Percentiles rank a stretch among this genome's conserved stretches.
Evolutionary conservation across 2,797 vertebrate genomes (phyloP).

Genomic region (Momotus momota): DNA sequence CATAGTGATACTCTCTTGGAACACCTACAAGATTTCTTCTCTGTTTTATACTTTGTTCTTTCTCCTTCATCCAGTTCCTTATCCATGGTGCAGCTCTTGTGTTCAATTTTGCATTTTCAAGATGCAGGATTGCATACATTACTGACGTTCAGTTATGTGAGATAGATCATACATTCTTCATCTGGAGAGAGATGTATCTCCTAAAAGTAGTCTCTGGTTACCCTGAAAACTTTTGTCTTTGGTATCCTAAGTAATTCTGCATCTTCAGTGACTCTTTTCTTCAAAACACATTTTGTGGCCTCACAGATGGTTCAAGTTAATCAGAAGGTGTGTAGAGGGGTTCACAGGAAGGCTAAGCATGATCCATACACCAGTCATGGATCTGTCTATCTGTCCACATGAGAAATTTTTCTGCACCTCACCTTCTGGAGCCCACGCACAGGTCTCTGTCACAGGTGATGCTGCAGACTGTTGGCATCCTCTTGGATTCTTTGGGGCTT

Average conservation of each 20-base stretch:
- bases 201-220: neutral
- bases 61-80: neutral
- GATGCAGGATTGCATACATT: neutral
- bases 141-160: neutral
- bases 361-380: neutral
- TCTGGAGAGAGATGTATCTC: neutral
- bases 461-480: neutral
- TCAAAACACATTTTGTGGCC: neutral
- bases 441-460: neutral
- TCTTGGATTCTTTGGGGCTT: neutral
- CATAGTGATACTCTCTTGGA: neutral
- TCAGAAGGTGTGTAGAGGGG: neutral
- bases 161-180: neutral
- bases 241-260: neutral
- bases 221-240: neutral
- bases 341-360: neutral
- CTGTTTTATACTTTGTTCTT: neutral
- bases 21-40: neutral
- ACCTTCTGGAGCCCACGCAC: accelerated
- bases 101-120: neutral
- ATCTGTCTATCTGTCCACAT: neutral
- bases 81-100: neutral
- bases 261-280: neutral
- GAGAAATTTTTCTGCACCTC: neutral
- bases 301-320: neutral